Base-by-base conservation (phyloP, 2,113 vertebrate genomes). In the Panurus biarmicus region DNA sequence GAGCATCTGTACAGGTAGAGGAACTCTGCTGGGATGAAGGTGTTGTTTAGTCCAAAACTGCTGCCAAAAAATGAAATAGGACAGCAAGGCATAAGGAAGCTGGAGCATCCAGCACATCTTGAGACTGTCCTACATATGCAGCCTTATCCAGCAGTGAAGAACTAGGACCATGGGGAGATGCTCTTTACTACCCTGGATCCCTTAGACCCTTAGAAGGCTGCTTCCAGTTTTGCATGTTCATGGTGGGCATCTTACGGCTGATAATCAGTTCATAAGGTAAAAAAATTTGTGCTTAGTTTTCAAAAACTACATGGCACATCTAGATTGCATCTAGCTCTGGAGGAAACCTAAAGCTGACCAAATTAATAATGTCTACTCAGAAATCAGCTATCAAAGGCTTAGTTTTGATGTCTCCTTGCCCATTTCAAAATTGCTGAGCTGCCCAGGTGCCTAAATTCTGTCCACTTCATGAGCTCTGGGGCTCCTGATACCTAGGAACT, bases 151-250 rank as follows among this genome's bases (percentile, higher is more conserved):
- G 25, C 58, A 69, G 18, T 5, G 29, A 38, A 64, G 31, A 69
- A 3, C 5, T 48, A 10, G 19, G 4, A 5, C 6, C 1, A 12
- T 35, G 35, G 38, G 24, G 4, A 78, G 3, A 24, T 44, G 15
- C 3, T 69, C 6, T 54, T 84, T n/a, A 23, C 9, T 58, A 9
- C 4, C 12, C 11, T 40, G 8, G 13, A 71, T 35, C 11, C 14
- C 18, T 81, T 66, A 10, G 4, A 42, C n/a, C n/a, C n/a, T n/a
- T n/a, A 42, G 40, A 60, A 57, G 9, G 9, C 12, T 64, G 12
- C 5, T 2, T 64, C 10, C 4, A 16, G 31, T 29, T 62, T 67
- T 33, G 10, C 4, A 15, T 33, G 4, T 38, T 58, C n/a, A 22
- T 29, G 4, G 2, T 53, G 9, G 36, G 12, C 22, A 20, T 78